These are phyloP conservation scores for Pseudolycoriella hygida DNA, from an alignment of 2,888 invertebrate species.

Conservation along the genomic window DNA sequence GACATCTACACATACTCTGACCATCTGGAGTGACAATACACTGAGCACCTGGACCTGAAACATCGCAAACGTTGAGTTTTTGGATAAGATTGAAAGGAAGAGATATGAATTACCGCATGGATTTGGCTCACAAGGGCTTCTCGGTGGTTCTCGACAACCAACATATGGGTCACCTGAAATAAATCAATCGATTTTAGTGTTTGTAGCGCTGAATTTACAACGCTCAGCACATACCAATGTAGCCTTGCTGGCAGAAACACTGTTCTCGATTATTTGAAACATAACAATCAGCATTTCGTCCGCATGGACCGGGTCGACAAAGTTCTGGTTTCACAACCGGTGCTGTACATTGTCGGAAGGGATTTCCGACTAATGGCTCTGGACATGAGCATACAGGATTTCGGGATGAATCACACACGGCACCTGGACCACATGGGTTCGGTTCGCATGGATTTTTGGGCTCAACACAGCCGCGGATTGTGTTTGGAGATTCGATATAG, in stretches of 20 bases:
- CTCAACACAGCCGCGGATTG: conserved; percentile 67
- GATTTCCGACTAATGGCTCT: conserved; percentile 65
- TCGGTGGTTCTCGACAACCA: conserved; percentile 51
- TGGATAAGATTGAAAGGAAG: conserved; percentile 17
- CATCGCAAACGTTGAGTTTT: no score
- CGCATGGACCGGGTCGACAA: conserved; percentile 71
- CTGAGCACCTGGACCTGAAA: conserved; percentile 38
- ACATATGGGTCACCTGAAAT: conserved; percentile 54
- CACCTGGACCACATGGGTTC: conserved; percentile 61
- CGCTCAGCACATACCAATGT: conserved; percentile 19
- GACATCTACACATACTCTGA: conserved; percentile 53
- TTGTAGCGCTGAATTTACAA: no score
- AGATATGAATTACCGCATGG: conserved; percentile 56
- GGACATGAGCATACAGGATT: conserved; percentile 74
- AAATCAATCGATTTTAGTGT: no score
- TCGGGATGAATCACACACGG: conserved; percentile 61
- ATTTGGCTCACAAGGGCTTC: conserved; percentile 54
- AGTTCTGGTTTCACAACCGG: conserved; percentile 40
- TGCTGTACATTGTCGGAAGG: conserved; percentile 54
- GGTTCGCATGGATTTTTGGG: conserved; percentile 66
- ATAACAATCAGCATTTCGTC: conserved; percentile 67
- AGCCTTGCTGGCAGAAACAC: conserved; percentile 64
- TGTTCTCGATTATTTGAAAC: conserved; percentile 64
- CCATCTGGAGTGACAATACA: conserved; percentile 52
- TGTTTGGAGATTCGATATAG: conserved; percentile 72